Evolutionary conservation across 2,888 invertebrate species (phyloP).

Genomic region (Nasonovia ribisnigri): DNA sequence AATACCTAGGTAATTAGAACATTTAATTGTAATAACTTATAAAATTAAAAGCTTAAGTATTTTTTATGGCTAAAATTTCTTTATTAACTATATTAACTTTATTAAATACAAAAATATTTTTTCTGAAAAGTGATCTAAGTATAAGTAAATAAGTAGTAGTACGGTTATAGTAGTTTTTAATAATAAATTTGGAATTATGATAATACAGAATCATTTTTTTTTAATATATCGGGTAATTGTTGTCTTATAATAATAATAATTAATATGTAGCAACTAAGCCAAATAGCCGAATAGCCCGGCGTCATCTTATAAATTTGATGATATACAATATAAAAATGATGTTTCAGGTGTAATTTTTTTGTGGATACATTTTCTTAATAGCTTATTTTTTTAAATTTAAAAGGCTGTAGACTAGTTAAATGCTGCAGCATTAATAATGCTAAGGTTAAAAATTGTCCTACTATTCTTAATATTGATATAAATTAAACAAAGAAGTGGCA

Average conservation of each 20-base stretch:
- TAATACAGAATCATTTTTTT: background rate
- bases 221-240: background rate
- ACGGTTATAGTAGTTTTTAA: background rate
- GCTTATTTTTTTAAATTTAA: background rate
- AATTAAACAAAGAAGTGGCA: background rate
- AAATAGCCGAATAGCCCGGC: background rate
- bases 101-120: background rate
- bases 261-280: background rate
- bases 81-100: background rate
- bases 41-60: background rate
- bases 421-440: background rate
- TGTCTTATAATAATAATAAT: background rate
- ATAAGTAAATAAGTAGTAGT: background rate
- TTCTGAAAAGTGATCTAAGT: background rate
- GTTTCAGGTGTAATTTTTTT: background rate
- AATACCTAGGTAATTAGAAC: background rate
- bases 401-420: background rate
- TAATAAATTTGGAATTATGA: background rate
- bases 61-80: background rate
- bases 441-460: background rate
- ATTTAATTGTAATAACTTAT: slow-evolving; percentile 2
- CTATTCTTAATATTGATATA: background rate
- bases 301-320: background rate
- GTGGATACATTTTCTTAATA: background rate
- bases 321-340: background rate